These are phyloP conservation scores for Dasysyrphus tricinctus DNA, from an alignment of 2,888 invertebrate species.

Conservation along the genomic window DNA sequence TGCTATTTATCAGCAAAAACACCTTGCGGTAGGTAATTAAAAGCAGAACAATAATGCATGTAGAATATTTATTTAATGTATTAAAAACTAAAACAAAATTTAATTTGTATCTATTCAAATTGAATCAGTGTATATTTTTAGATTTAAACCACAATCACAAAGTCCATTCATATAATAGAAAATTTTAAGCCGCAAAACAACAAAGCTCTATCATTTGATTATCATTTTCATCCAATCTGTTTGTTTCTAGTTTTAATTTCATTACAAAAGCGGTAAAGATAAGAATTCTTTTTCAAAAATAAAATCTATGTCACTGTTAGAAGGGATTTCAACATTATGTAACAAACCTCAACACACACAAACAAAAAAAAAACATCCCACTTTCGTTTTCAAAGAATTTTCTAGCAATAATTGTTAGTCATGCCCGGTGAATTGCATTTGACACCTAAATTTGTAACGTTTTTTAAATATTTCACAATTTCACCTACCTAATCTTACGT, in stretches of 20 bases:
- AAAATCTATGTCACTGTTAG: not conserved
- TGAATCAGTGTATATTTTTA: constrained; percentile 47
- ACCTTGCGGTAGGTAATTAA: not conserved
- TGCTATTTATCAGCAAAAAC: not conserved
- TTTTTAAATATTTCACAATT: not conserved
- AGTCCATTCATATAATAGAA: constrained; percentile 24
- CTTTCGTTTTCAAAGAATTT: constrained; percentile 15
- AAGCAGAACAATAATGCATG: not conserved
- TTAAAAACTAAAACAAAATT: constrained; percentile 2
- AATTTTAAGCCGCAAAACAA: constrained; percentile 41
- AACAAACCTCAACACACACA: constrained; percentile 30
- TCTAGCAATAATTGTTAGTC: not conserved
- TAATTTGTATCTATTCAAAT: constrained; percentile 9
- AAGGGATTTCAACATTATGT: constrained; percentile 46
- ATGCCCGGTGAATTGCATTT: not conserved
- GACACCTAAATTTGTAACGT: not conserved
- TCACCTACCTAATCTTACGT: constrained; percentile 77
- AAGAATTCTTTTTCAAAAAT: not conserved
- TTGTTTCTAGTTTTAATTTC: constrained; percentile 7
- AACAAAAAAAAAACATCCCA: constrained; percentile 33
- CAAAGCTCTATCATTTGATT: constrained; percentile 57
- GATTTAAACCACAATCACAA: constrained; percentile 15
- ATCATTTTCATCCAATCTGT: constrained; percentile 19
- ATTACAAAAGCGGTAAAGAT: constrained; percentile 32
- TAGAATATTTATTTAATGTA: not conserved